These are phyloP conservation scores for Meandrusa payeni DNA, from an alignment of 2,888 invertebrate genomes.

Conservation along the genomic window DNA sequence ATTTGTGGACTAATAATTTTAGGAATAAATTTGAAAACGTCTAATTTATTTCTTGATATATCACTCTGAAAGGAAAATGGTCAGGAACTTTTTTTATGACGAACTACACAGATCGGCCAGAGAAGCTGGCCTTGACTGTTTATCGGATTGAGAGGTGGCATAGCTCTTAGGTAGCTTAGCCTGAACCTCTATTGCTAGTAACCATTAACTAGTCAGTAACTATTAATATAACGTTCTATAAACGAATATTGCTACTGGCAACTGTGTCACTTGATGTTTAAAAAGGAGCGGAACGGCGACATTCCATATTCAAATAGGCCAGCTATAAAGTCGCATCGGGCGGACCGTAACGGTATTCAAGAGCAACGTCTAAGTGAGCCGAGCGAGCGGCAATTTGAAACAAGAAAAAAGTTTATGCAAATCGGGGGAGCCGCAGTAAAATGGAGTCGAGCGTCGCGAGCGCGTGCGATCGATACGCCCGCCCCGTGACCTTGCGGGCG, in stretches of 20 bases:
- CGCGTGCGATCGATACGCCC: conserved; percentile 76
- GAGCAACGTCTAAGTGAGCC: conserved; percentile 17
- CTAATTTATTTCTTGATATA: too few species aligned
- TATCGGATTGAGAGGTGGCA: too few species aligned
- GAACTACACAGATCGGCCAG: too few species aligned
- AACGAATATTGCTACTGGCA: background rate
- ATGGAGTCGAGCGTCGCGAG: conserved; percentile 65
- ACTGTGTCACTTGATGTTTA: background rate
- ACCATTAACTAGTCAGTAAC: too few species aligned
- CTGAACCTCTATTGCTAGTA: too few species aligned
- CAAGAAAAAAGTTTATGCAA: conserved; percentile 73
- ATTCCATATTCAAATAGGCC: conserved; percentile 10
- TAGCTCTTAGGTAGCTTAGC: too few species aligned
- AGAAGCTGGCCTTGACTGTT: too few species aligned
- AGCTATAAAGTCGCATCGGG: conserved; percentile 11
- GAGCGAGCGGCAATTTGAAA: conserved; percentile 49
- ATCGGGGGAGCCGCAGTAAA: conserved; percentile 75
- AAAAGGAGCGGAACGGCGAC: conserved; percentile 4
- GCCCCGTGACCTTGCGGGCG: conserved; percentile 74
- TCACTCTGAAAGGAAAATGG: too few species aligned
- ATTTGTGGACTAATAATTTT: too few species aligned
- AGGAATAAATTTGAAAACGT: too few species aligned
- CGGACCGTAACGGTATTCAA: conserved; percentile 16
- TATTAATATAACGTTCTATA: too few species aligned
- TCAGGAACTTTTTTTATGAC: too few species aligned